Base-by-base conservation (phyloP, 2,888 invertebrate genomes). In the Drymonia ruficornis region DNA sequence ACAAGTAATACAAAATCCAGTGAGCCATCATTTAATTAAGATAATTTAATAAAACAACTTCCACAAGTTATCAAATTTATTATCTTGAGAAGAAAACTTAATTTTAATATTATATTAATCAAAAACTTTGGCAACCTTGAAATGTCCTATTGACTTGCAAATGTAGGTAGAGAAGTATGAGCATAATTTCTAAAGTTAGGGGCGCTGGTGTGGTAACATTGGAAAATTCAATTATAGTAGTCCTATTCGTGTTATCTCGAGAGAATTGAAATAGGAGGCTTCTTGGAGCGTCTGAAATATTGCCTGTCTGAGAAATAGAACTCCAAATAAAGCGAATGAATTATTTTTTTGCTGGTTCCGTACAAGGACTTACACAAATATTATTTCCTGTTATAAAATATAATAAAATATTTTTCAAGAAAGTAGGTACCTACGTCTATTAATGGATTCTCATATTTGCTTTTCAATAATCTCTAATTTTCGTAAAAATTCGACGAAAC, bases 101-200 rank as follows among this genome's bases (percentile, higher is more conserved):
- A 59, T 70, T 59, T 63, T 55, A 49, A 62, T 59, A 58, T 11
- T 34, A 11, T 67, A 59, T 67, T 60, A 61, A 56, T 62, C 23
- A 56, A 16, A 29, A 63, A 69, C 50, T 63, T 62, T 34, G 42
- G 45, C 29, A 52, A 53, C 46, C 55, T 61, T 54, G 49, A 40
- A 51, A 50, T 50, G 51, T 55, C 28, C 50, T 50, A 50, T 19
- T 13, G 23, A 54, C 42, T 55, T 50, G 53, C 34, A 50, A 45
- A 56, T 23, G 53, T 47, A 53, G 23, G 16, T 53, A 31, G 18
- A 31, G 18, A 49, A 19, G 38, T 15, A 18, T 28, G 15, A 42
- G 31, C 31, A 9, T 40, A 50, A 52, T 52, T 47, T 43, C 36
- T 8, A 42, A 40, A 52, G 43, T 57, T 42, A 45, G 13, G 11